Evolutionary conservation across 2,113 vertebrate genomes (phyloP).

Genomic region (Sebastes schlegelii): DNA sequence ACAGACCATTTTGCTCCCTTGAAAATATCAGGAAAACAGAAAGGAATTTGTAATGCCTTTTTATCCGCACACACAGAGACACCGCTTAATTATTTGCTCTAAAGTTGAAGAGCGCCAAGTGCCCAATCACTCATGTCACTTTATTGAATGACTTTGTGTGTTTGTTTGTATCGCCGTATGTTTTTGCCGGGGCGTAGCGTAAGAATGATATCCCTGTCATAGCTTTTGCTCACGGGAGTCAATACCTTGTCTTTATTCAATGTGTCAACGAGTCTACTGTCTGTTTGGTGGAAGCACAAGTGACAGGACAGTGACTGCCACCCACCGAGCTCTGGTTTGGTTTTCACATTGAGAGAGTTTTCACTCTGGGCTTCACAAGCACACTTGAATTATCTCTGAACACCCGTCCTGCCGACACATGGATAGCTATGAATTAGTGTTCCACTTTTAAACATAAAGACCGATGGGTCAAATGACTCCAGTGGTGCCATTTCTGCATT

Average conservation of each 20-base stretch:
- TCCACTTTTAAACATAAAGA: slow-evolving; percentile 22
- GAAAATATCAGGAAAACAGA: slow-evolving; percentile 67
- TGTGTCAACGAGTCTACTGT: slow-evolving; percentile 65
- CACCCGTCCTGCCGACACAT: slow-evolving; percentile 23
- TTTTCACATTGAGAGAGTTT: slow-evolving; percentile 31
- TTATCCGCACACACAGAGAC: slow-evolving; percentile 54
- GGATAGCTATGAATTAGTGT: slow-evolving; percentile 38
- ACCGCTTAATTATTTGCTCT: slow-evolving; percentile 74
- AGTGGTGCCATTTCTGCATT: slow-evolving; percentile 11
- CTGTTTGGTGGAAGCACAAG: slow-evolving; percentile 51
- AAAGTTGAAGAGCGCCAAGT: slow-evolving; percentile 47
- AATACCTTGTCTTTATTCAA: slow-evolving; percentile 67
- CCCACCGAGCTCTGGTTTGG: slow-evolving; percentile 48
- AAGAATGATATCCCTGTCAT: slow-evolving; percentile 54
- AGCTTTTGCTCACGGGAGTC: slow-evolving; percentile 57
- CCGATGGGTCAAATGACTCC: slow-evolving; percentile 22
- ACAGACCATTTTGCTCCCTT: slow-evolving; percentile 72
- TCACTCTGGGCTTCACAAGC: slow-evolving; percentile 7
- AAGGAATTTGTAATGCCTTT: slow-evolving; percentile 57
- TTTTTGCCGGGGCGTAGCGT: slow-evolving; percentile 33
- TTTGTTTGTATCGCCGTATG: slow-evolving; percentile 44
- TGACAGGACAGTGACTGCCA: slow-evolving; percentile 60
- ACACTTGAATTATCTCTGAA: slow-evolving; percentile 28
- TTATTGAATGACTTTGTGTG: slow-evolving; percentile 40
- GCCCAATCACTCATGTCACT: slow-evolving; percentile 57